Evolutionary conservation across 2,888 invertebrate genomes (phyloP).

Genomic region (Hemicrepidius hirtus): DNA sequence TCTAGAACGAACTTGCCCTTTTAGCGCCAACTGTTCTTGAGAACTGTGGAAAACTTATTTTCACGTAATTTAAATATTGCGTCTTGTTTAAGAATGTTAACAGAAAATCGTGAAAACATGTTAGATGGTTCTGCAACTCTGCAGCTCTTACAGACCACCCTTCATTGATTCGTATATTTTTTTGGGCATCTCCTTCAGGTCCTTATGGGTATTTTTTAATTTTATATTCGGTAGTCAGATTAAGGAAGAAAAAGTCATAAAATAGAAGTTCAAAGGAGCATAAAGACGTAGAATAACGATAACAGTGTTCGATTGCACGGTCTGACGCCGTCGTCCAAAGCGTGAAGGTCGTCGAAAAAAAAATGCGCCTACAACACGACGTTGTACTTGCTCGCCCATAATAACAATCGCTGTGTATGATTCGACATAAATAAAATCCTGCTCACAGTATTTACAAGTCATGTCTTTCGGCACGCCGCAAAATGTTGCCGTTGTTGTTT

Average conservation of each 20-base stretch:
- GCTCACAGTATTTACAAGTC: slow-evolving; percentile 30
- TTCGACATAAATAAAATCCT: slow-evolving; percentile 38
- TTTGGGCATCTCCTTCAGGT: too few species aligned
- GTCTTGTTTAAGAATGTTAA: too few species aligned
- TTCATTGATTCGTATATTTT: too few species aligned
- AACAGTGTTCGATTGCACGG: slow-evolving; percentile 29
- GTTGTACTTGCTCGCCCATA: slow-evolving; percentile 33
- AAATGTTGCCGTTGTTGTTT: slow-evolving; percentile 15
- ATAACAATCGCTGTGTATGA: slow-evolving; percentile 32
- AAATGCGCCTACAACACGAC: slow-evolving; percentile 18
- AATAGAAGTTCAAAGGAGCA: slow-evolving; percentile 14
- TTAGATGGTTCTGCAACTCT: too few species aligned
- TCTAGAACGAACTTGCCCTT: too few species aligned
- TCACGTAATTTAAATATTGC: too few species aligned
- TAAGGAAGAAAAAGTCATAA: not conserved
- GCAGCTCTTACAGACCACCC: too few species aligned
- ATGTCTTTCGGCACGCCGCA: slow-evolving; percentile 30
- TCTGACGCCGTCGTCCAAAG: slow-evolving; percentile 35
- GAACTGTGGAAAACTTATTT: too few species aligned
- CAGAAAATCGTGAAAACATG: too few species aligned
- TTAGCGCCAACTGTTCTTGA: too few species aligned
- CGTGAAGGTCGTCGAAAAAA: slow-evolving; percentile 40
- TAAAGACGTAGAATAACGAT: slow-evolving; percentile 27
- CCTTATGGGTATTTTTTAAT: too few species aligned
- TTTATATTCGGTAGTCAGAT: not conserved